phyloP scores from a whole-genome alignment of 92 coral and sea anemone species.

The Palythoa grandiflora region DNA sequence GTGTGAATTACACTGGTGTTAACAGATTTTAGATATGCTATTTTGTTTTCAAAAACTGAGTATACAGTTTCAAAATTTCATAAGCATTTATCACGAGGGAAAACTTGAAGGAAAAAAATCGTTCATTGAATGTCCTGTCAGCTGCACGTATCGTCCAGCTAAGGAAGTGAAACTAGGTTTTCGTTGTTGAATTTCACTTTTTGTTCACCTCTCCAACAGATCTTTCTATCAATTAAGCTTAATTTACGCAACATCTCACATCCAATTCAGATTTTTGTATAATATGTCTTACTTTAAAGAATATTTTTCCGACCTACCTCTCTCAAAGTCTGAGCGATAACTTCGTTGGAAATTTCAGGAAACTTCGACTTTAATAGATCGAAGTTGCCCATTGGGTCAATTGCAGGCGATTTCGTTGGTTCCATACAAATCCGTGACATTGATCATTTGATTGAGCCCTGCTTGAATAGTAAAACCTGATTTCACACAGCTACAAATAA shows the following conservation, averaged over 20 bases:
- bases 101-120: neutral
- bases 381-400: conserved; percentile 42
- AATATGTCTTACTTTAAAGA: neutral
- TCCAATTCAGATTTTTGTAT: neutral
- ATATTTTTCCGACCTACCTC: conserved; percentile 8
- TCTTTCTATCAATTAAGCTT: neutral
- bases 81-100: neutral
- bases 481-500: neutral
- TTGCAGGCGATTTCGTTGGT: conserved; percentile 36
- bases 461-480: conserved; percentile 5
- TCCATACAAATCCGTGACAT: conserved; percentile 48
- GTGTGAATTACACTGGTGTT: neutral
- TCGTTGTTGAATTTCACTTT: neutral
- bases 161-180: neutral
- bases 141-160: neutral
- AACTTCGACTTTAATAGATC: conserved; percentile 33
- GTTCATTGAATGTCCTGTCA: neutral
- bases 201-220: neutral
- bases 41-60: neutral
- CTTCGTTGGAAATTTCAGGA: conserved; percentile 42
- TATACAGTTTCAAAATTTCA: neutral
- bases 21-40: neutral
- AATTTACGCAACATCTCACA: neutral
- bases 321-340: conserved; percentile 23
- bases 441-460: conserved; percentile 19